Conservation (phyloP, 2,888 invertebrate genomes). For the Diadegma fenestrale region DNA sequence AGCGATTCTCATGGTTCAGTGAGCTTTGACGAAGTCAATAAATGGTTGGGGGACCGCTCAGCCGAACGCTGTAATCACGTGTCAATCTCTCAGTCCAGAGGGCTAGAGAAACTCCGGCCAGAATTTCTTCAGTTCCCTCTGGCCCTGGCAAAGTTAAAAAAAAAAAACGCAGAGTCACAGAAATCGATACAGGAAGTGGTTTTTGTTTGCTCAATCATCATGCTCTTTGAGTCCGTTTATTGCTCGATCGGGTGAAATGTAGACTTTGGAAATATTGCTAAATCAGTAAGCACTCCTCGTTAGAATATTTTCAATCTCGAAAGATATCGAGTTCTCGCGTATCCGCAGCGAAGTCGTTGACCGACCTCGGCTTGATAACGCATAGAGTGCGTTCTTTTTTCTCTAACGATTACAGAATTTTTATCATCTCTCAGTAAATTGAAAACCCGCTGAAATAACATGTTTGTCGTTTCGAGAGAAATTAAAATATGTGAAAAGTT, state of each 20-base stretch:
- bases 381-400: slow-evolving; percentile 34
- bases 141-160: no score
- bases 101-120: no score
- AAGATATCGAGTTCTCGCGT: slow-evolving; percentile 45
- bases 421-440: slow-evolving; percentile 53
- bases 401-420: slow-evolving; percentile 54
- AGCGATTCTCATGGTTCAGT: no score
- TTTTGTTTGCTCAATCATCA: background rate
- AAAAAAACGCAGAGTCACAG: no score
- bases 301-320: slow-evolving; percentile 57
- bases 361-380: slow-evolving; percentile 61
- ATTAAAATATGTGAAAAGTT: slow-evolving; percentile 37
- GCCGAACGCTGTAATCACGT: no score
- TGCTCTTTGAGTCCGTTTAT: background rate
- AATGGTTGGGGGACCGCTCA: no score
- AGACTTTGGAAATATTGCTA: no score
- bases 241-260: background rate
- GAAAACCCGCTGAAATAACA: slow-evolving; percentile 55
- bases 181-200: background rate
- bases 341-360: slow-evolving; percentile 61
- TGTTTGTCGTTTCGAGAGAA: slow-evolving; percentile 47
- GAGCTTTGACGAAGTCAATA: no score
- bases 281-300: background rate
- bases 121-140: no score
- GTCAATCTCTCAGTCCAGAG: no score